Evolutionary conservation across 1,140 invertebrate species (phyloP).

Genomic region (Drosophila aff.): DNA sequence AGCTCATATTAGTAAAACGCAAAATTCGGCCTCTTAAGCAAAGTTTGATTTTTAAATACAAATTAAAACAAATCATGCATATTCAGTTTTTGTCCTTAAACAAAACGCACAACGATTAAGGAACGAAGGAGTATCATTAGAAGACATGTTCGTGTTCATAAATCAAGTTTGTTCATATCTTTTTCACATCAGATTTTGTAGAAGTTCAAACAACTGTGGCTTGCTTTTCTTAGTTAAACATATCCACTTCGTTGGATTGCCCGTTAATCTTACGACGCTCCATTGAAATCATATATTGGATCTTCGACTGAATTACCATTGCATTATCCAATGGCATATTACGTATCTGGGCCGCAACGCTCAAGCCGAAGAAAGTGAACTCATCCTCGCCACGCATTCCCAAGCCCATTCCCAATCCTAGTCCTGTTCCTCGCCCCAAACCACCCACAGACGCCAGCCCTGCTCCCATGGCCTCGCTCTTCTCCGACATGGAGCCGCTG

Average conservation of each 20-base stretch:
- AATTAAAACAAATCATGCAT: no score
- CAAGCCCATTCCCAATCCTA: slow-evolving; percentile 9
- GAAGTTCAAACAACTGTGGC: background rate
- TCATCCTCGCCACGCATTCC: slow-evolving; percentile 53
- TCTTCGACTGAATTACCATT: slow-evolving; percentile 69
- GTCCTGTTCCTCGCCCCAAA: background rate
- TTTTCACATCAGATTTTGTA: background rate
- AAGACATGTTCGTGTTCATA: background rate
- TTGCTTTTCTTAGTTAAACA: slow-evolving; percentile 32
- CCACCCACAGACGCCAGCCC: slow-evolving; percentile 4
- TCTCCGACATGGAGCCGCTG: slow-evolving; percentile 10
- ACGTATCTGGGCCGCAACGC: slow-evolving; percentile 63
- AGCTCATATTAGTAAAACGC: background rate
- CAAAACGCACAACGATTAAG: background rate
- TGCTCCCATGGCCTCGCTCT: slow-evolving; percentile 3
- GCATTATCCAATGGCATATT: slow-evolving; percentile 66
- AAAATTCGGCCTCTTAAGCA: background rate
- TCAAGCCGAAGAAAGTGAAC: slow-evolving; percentile 67
- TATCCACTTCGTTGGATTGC: slow-evolving; percentile 30
- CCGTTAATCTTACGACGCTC: slow-evolving; percentile 63
- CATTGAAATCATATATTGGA: slow-evolving; percentile 61
- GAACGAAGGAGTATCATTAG: background rate
- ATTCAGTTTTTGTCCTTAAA: background rate
- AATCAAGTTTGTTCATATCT: background rate
- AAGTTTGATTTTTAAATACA: background rate